Conservation (phyloP, 2,113 vertebrate genomes). For the Toxotes chatareus region DNA sequence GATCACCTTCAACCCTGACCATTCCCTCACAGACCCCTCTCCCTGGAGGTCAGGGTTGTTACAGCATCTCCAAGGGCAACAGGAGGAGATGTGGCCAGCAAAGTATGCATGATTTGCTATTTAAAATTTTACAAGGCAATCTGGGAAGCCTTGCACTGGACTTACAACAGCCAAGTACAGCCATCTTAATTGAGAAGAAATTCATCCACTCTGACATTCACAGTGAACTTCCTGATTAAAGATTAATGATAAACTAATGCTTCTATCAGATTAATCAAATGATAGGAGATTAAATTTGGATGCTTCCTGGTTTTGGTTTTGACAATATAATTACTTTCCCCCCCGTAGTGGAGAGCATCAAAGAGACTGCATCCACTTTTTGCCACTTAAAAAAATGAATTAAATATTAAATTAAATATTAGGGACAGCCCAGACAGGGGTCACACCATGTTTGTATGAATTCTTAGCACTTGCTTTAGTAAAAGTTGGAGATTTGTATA, state of each 20-base stretch:
- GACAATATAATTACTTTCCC: constrained; percentile 49
- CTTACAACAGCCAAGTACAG: constrained; percentile 37
- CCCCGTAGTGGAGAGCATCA: constrained; percentile 18
- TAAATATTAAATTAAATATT: not conserved
- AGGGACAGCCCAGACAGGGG: constrained; percentile 24
- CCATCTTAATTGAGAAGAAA: constrained; percentile 59
- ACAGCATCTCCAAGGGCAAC: constrained; percentile 18
- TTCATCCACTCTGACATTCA: constrained; percentile 58
- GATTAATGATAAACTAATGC: constrained; percentile 71
- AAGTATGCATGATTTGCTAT: constrained; percentile 52
- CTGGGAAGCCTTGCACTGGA: constrained; percentile 50
- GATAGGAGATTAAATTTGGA: constrained; percentile 55
- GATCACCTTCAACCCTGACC: constrained; percentile 36
- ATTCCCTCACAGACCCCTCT: not conserved
- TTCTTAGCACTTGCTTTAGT: not conserved
- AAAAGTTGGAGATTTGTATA: too few species aligned
- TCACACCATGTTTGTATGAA: constrained; percentile 11
- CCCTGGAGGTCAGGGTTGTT: constrained; percentile 47
- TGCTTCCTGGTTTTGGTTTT: constrained; percentile 45
- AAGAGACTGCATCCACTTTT: constrained; percentile 19
- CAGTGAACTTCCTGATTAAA: constrained; percentile 60
- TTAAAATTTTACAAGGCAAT: constrained; percentile 75
- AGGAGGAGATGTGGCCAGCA: constrained; percentile 22
- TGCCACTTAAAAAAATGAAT: constrained; percentile 2
- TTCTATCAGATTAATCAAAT: constrained; percentile 68